Evolutionary conservation across 1,140 invertebrate species (phyloP), one percentile per base, ranked within the genome.

Genomic region (Cydia fagiglandana): DNA sequence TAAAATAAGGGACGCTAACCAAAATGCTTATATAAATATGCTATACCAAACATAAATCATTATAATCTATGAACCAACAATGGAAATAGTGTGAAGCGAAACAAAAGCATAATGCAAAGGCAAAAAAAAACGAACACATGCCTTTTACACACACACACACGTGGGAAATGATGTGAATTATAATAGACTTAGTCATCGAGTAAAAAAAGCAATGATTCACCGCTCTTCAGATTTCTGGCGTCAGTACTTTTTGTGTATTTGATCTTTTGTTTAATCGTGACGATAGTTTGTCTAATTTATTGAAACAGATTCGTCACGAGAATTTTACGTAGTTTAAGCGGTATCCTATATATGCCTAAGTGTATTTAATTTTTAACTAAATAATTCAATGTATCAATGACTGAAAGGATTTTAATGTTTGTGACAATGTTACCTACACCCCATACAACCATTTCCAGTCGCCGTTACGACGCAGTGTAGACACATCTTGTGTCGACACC

Each of bases 21-120:
- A 56, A n/a, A 56, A 56, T 13, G 53, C 53, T 56, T n/a, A 56
- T 13, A 56, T 56, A 56, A 56, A 53, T 53, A 53, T 17, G 50
- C 15, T 17, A 53, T 53, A 53, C 13, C 5, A 53, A n/a, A 50
- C 10, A 3, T 50, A 12, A 5, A 10, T 61, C 9, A 24, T 61
- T 10, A 61, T 20, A 61, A 17, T 61, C 15, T 56, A 61, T 61
- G 20, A 61, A 9, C 56, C 17, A 20, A 61, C 56, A 61, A 61
- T 24, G 56, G 20, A 61, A 61, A 24, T 24, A 24, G 56, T 24
- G 17, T 61, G 34, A 38, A 38, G 34, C 66, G 38, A 12, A 70
- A 70, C 66, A 70, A 70, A 70, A 70, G 66, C 66, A 66, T 41
- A 45, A 24, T 45, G 66, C 66, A 38, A 70, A 68, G 30, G 30